Base-by-base conservation (phyloP, 2,888 invertebrate genomes). In the Acanthacorydalis orientalis region DNA sequence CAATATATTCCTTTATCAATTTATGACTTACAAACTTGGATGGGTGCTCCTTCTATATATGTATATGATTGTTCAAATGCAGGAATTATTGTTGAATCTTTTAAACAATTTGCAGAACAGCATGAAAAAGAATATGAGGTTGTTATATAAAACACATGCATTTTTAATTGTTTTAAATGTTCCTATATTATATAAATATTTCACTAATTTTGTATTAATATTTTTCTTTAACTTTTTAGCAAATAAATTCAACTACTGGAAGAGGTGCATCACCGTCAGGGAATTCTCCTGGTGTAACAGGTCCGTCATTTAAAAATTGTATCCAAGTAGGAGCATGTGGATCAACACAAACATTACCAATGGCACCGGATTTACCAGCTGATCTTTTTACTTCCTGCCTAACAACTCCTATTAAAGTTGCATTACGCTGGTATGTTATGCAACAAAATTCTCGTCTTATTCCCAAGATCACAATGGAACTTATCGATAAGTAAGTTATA, bases 21-120 rank as follows among this genome's bases (percentile, higher is more conserved):
- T 55, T 97, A 92, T 68, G 98, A 99, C 70, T 74, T 98, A 50
- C 97, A 98, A 73, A 83, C 86, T 42, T 99, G 98, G 98, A 95
- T 99, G 95, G 95, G 95, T 48, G 85, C 91, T 49, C 98, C 98
- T 0, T 96, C 96, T 46, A 93, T 99, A 53, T 99, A 96, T 69
- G 96, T 99, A 16, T 98, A 95, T 68, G 98, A 98, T 68, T 98
- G 97, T 69, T 93, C 95, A 48, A 95, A 92, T 70, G 97, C 98
- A 11, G 98, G 96, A 50, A 85, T 92, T 56, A 92, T 98, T 57
- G 81, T 98, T 42, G 89, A 95, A 55, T 83, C 83, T 49, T 91
- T 90, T 67, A 80, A 83, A 59, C 78, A 81, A 54, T 93, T 91
- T 69, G 92, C 92, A 3, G 82, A 82, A 31, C 92, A 93, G 60